These are phyloP conservation scores for Pseudomugil tenellus DNA, from an alignment of 2,797 vertebrate genomes.

Conservation along the genomic window DNA sequence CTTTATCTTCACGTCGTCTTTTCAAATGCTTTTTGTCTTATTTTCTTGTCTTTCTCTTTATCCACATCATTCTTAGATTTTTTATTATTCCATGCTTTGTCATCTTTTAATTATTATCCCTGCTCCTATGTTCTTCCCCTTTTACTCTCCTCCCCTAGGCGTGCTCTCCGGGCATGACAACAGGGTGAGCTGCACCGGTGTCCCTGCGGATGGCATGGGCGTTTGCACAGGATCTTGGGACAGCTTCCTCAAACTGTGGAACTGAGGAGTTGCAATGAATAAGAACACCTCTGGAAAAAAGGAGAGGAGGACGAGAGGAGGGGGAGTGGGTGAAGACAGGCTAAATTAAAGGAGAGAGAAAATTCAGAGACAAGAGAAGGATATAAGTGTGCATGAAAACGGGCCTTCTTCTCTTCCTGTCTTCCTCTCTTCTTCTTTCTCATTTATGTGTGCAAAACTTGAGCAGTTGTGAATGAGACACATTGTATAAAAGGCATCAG, in stretches of 20 bases:
- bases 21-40: too few species aligned
- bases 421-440: slow-evolving; percentile 52
- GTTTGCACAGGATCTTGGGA: slow-evolving; percentile 98
- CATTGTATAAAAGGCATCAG: slow-evolving; percentile 53
- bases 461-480: slow-evolving; percentile 51
- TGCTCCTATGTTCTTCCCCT: too few species aligned
- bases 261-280: slow-evolving; percentile 75
- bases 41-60: too few species aligned
- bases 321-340: slow-evolving; percentile 15
- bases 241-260: slow-evolving; percentile 98
- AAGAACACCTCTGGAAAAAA: slow-evolving; percentile 4
- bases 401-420: slow-evolving; percentile 21
- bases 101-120: neutral
- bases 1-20: too few species aligned
- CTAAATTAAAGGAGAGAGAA: neutral
- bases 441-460: slow-evolving; percentile 46
- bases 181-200: slow-evolving; percentile 96
- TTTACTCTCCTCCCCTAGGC: slow-evolving; percentile 48
- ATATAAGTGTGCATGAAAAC: slow-evolving; percentile 5
- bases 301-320: slow-evolving; percentile 7
- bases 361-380: slow-evolving; percentile 10
- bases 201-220: slow-evolving; percentile 92
- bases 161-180: slow-evolving; percentile 96
- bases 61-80: too few species aligned
- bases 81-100: neutral